phyloP scores from a whole-genome alignment of 2,113 vertebrate species.

The Theristicus caerulescens region DNA sequence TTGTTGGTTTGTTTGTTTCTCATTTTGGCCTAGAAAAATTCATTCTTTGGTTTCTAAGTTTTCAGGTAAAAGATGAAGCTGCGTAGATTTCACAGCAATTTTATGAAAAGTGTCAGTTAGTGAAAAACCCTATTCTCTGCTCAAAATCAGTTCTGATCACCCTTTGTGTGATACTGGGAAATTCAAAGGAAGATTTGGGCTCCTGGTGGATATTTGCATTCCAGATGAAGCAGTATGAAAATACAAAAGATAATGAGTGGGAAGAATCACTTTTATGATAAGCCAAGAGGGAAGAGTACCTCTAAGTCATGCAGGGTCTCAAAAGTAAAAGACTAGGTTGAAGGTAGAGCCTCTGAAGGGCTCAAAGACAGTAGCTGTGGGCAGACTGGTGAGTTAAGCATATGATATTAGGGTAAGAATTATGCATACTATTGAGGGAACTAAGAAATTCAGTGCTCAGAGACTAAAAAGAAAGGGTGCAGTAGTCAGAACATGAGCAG shows the following conservation, averaged over 20 bases:
- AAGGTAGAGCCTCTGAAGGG: constrained; percentile 9
- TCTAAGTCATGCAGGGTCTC: constrained; percentile 8
- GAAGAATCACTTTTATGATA: constrained; percentile 56
- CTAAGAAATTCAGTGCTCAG: neutral
- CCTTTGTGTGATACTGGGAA: neutral
- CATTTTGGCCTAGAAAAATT: neutral
- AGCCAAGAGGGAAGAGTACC: constrained; percentile 45
- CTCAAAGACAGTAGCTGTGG: neutral
- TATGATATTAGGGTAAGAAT: neutral
- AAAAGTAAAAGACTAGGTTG: constrained; percentile 7
- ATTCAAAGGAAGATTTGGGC: neutral
- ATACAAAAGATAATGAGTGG: constrained; percentile 15
- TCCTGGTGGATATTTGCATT: constrained; percentile 36
- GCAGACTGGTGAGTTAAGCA: neutral
- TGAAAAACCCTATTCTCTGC: neutral
- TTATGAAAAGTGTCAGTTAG: neutral
- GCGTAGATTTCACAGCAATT: neutral
- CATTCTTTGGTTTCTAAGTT: neutral
- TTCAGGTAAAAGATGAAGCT: neutral
- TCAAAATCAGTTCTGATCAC: neutral
- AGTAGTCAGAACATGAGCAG: neutral
- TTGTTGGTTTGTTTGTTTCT: neutral
- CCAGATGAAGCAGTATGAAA: constrained; percentile 29
- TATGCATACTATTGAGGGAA: neutral
- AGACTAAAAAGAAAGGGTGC: neutral